Evolutionary conservation across 2,113 vertebrate species (phyloP), one percentile per base, ranked within the genome.

Genomic region (Axis porcinus): DNA sequence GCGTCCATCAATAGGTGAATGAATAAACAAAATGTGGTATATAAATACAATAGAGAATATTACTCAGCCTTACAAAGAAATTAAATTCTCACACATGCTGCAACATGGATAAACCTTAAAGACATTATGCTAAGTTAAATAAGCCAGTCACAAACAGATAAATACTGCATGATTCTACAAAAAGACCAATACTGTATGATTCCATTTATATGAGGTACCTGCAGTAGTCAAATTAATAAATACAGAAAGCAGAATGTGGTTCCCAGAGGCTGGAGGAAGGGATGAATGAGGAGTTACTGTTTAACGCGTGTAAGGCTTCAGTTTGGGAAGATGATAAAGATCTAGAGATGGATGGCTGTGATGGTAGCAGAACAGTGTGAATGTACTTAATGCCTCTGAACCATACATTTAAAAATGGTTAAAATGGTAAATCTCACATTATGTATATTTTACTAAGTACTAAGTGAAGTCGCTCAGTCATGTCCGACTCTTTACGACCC

Each of bases 21-120:
- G 70, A 30, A 28, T 6, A 54, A n/a, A 87, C 13, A 45, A 82
- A 33, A n/a, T 12, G 54, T 55, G 40, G 33, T 12, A 21, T 3
- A 17, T 5, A 89, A 40, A 85, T 60, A 58, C 50, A 92, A 64
- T 2, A 7, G 43, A 10, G 54, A 89, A 78, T 50, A 17, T 23
- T 64, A 82, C 54, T 64, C n/a, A 81, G 52, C 40, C 76, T 67
- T 88, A 90, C 84, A 64, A 95, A 94, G 70, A 58, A 92, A 97
- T 43, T 16, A 92, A 85, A 76, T 85, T 47, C 62, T 91, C 74
- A 64, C 40, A 27, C 50, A 40, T 5, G 40, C 6, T 85, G 28
- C 19, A 70, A 47, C 15, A 60, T 50, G 25, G 40, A 57, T 15
- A 33, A 95, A 47, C 21, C 25, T 15, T 19, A 33, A 86, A 10